Evolutionary conservation across 2,113 vertebrate genomes (phyloP).

Genomic region (Zapus hudsonius): DNA sequence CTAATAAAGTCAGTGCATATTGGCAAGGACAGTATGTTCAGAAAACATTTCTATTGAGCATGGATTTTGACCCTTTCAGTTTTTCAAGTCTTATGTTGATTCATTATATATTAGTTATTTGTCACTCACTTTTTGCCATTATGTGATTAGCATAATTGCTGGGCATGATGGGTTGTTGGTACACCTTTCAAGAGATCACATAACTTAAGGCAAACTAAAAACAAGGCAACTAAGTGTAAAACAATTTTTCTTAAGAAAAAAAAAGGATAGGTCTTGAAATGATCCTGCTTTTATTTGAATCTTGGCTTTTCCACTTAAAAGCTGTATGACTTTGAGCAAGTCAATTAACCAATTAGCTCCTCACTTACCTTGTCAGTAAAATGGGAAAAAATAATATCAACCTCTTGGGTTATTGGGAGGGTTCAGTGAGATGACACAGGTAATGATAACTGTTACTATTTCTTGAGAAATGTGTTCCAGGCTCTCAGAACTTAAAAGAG

Average conservation of each 20-base stretch:
- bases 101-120: slow-evolving; percentile 14
- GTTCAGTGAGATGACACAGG: slow-evolving; percentile 29
- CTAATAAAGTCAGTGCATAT: background rate
- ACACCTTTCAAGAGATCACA: too few relatives aligned
- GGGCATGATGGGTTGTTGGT: too few relatives aligned
- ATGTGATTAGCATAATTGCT: slow-evolving; percentile 46
- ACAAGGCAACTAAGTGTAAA: too few relatives aligned
- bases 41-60: background rate
- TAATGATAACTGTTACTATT: background rate
- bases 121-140: slow-evolving; percentile 58
- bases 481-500: slow-evolving; percentile 45
- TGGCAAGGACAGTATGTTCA: background rate
- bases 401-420: background rate
- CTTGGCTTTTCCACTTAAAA: slow-evolving; percentile 24
- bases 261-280: background rate
- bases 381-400: slow-evolving; percentile 42
- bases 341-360: slow-evolving; percentile 9
- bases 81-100: slow-evolving; percentile 10
- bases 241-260: too few relatives aligned
- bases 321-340: background rate
- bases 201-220: too few relatives aligned
- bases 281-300: slow-evolving; percentile 31
- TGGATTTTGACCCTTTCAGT: slow-evolving; percentile 28
- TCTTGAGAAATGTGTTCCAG: background rate
- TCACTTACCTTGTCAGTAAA: slow-evolving; percentile 51